Evolutionary conservation across 2,797 vertebrate species (phyloP).

Genomic region (Muscicapa comitata): DNA sequence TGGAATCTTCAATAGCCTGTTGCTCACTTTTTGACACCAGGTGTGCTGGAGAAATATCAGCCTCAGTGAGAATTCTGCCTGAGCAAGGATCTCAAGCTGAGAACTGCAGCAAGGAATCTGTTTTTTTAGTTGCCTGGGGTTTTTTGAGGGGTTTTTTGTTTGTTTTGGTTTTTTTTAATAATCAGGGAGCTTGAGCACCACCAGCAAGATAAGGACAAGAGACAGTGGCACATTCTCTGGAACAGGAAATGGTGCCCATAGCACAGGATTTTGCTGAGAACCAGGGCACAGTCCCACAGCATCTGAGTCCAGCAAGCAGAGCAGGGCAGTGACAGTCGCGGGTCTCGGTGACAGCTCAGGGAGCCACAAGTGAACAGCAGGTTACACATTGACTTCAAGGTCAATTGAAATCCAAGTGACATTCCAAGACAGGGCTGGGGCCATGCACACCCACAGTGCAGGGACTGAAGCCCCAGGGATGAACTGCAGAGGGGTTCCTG

Average conservation of each 20-base stretch:
- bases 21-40: neutral
- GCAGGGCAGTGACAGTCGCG: neutral
- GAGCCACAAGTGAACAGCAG: neutral
- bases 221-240: neutral
- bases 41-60: neutral
- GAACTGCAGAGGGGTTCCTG: neutral
- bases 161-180: neutral
- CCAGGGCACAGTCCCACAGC: neutral
- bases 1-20: neutral
- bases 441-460: neutral
- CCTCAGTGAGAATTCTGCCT: neutral
- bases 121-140: neutral
- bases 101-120: neutral
- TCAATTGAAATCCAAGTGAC: neutral
- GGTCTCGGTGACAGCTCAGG: neutral
- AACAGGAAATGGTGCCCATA: neutral
- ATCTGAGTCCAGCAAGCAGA: neutral
- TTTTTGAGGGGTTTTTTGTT: accelerated
- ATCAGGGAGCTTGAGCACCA: neutral
- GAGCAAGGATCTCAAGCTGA: neutral
- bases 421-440: neutral
- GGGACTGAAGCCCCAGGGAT: neutral
- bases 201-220: neutral
- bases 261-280: neutral
- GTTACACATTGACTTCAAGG: accelerated